Conservation (phyloP, 1,140 invertebrate species). For the Cardiocondyla obscurior region DNA sequence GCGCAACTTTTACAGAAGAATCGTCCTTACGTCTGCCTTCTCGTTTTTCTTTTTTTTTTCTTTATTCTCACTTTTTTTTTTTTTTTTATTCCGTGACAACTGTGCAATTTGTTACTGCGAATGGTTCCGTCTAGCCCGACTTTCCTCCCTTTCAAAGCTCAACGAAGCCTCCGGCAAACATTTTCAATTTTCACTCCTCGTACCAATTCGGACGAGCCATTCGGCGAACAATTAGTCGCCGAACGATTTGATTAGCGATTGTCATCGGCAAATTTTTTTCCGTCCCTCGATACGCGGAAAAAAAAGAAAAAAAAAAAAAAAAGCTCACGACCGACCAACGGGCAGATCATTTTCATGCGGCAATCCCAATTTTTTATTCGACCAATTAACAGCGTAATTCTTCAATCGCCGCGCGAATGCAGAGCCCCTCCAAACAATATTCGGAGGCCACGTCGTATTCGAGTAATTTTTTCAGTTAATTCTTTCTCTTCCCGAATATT, state of each 20-base stretch:
- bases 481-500: slow-evolving; percentile 49
- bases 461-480: slow-evolving; percentile 59
- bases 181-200: slow-evolving; percentile 77
- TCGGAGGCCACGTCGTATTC: slow-evolving; percentile 48
- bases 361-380: slow-evolving; percentile 57
- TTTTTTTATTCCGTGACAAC: neutral
- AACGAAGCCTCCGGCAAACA: slow-evolving; percentile 71
- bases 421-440: slow-evolving; percentile 55
- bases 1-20: neutral
- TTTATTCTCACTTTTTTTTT: neutral
- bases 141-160: slow-evolving; percentile 68
- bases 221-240: slow-evolving; percentile 79
- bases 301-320: no score
- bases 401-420: slow-evolving; percentile 47
- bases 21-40: slow-evolving; percentile 6
- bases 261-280: slow-evolving; percentile 76
- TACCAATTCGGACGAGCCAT: slow-evolving; percentile 75
- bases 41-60: no score
- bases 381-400: slow-evolving; percentile 56
- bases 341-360: slow-evolving; percentile 67
- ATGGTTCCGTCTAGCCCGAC: slow-evolving; percentile 62
- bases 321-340: slow-evolving; percentile 52
- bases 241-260: slow-evolving; percentile 81
- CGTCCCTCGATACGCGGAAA: slow-evolving; percentile 48
- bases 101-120: slow-evolving; percentile 53